Base-by-base conservation (phyloP, 2,797 vertebrate species). In the Hozukius guyotensis region DNA sequence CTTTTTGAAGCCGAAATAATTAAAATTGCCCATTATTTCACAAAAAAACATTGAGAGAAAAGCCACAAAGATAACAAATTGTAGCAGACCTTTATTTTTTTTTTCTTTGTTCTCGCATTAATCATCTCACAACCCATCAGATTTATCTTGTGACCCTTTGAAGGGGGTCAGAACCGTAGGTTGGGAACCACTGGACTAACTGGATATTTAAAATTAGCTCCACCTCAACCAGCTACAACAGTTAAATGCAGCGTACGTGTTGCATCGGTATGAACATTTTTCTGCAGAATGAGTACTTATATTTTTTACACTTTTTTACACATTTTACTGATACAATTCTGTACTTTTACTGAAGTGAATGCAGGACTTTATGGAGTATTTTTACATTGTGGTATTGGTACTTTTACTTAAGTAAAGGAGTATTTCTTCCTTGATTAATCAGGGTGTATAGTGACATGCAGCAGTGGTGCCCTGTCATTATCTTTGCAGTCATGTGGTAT, bases 121-220 rank as follows among this genome's bases (percentile, higher is more conserved):
- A 22, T 29, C 25, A n/a, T 59, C 18, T 59, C 18, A 3, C 0
- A 14, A n/a, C 22, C 22, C 2, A 49, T 38, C 25, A 31, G 12
- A 52, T 52, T 13, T 34, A 29, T 55, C 49, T 36, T 73, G 32
- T 63, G 18, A 73, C 20, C 8, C 59, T n/a, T 29, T 55, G 14
- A 0, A 38, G 0, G 46, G 6, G 4, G 1, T 0, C 7, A 13
- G 29, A 55, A 27, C 61, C 24, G 3, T 10, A 10, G 2, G 13
- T 6, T 22, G 10, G 6, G 11, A 63, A 27, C 11, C 27, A 38
- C 2, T 16, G n/a, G 18, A 22, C 25, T 57, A 49, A 52, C 29
- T 2, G 6, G n/a, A 60, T 59, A 14, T 61, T 60, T 25, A 67
- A 32, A 24, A 52, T 60, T 8, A 60, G 3, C 38, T 24, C 11